phyloP scores from a whole-genome alignment of 2,113 vertebrate genomes.

The Leucopsar rothschildi region DNA sequence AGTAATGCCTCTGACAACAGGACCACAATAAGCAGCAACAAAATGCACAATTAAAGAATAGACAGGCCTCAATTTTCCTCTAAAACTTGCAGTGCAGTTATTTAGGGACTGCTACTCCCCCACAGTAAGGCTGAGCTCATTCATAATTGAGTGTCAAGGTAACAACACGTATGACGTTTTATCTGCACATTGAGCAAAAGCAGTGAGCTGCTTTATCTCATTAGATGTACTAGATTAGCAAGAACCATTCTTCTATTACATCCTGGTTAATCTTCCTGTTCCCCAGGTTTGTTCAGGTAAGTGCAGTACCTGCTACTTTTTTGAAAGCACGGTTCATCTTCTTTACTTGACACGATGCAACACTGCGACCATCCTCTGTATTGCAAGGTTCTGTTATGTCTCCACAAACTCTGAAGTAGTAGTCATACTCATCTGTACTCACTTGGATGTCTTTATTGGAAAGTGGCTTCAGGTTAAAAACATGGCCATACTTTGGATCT shows the following conservation, averaged over 20 bases:
- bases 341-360: constrained; percentile 88
- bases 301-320: constrained; percentile 82
- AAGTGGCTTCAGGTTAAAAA: constrained; percentile 84
- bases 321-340: background rate
- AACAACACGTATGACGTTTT: background rate
- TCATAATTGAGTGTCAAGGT: background rate
- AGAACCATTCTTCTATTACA: background rate
- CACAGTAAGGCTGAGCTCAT: background rate
- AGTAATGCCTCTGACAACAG: background rate
- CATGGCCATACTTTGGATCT: constrained; percentile 82
- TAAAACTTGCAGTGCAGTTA: background rate
- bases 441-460: constrained; percentile 72
- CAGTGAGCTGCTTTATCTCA: background rate
- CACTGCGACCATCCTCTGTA: accelerated
- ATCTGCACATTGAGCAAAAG: background rate
- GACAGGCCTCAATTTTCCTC: background rate
- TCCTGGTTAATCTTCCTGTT: background rate
- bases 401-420: constrained; percentile 87
- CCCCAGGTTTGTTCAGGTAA: background rate
- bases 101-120: background rate
- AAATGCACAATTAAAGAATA: background rate
- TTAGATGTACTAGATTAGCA: background rate
- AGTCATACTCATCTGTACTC: constrained; percentile 74
- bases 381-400: constrained; percentile 71
- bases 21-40: background rate